Evolutionary conservation across 1,140 invertebrate species (phyloP).

Genomic region (Hirudo medicinalis): DNA sequence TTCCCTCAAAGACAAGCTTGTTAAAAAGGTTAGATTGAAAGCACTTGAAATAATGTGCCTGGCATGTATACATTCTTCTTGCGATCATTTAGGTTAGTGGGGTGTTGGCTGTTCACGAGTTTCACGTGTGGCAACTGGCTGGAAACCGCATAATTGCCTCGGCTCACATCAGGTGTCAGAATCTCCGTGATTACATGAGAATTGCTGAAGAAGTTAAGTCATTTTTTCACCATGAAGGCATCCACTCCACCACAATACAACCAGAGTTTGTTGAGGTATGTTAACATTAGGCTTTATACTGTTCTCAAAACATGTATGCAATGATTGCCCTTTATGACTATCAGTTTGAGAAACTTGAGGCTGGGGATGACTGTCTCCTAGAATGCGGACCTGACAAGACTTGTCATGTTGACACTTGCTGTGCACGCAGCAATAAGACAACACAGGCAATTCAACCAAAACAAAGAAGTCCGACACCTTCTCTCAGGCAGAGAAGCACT

Average conservation of each 20-base stretch:
- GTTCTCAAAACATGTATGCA: background rate
- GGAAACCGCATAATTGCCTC: constrained; percentile 48
- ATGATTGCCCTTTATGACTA: background rate
- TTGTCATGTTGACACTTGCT: constrained; percentile 32
- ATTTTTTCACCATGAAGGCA: constrained; percentile 48
- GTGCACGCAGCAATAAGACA: constrained; percentile 22
- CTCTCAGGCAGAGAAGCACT: too few species aligned
- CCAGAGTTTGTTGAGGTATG: constrained; percentile 44
- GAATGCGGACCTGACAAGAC: constrained; percentile 35
- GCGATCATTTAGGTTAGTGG: constrained; percentile 41
- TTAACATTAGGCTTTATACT: background rate
- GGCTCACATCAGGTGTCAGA: constrained; percentile 46
- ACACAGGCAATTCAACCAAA: too few species aligned
- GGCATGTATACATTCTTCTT: background rate
- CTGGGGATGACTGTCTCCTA: constrained; percentile 26
- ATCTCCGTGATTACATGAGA: constrained; percentile 44
- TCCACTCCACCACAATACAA: constrained; percentile 50
- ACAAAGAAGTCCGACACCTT: too few species aligned
- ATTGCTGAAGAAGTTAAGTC: constrained; percentile 43
- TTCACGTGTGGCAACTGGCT: constrained; percentile 50
- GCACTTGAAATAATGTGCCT: background rate
- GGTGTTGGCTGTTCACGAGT: constrained; percentile 47
- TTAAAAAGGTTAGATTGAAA: constrained; percentile 33
- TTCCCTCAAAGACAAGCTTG: constrained; percentile 40
- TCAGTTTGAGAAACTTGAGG: constrained; percentile 17